Conservation (phyloP, 2,113 vertebrate genomes). For the Chroicocephalus ridibundus region DNA sequence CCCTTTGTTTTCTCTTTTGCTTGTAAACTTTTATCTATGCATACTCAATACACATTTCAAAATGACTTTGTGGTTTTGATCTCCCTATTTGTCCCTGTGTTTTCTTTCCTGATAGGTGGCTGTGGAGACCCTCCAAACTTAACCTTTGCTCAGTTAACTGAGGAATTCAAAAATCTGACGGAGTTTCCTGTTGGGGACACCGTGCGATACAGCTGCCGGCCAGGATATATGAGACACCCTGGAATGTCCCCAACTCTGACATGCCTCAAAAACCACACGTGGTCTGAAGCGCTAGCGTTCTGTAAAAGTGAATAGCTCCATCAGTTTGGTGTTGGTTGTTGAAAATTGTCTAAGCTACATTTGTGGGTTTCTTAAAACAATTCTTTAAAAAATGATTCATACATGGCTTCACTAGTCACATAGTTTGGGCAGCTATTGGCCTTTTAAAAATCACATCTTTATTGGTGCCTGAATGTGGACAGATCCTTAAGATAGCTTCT, state of each 20-base stretch:
- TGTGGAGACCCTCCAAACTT: slow-evolving; percentile 37
- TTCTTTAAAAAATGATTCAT: not conserved
- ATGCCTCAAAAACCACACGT: slow-evolving; percentile 48
- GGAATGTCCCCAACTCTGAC: not conserved
- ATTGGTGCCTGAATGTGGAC: slow-evolving; percentile 9
- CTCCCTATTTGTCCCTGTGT: fast-evolving
- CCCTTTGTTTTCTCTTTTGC: not conserved
- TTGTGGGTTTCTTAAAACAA: not conserved
- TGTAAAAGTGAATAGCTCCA: slow-evolving; percentile 67
- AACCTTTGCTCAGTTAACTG: not conserved
- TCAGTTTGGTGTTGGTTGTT: not conserved
- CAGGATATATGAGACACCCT: not conserved
- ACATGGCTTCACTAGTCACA: slow-evolving; percentile 70
- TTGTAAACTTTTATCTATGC: not conserved
- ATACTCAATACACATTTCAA: not conserved
- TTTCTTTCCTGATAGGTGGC: not conserved
- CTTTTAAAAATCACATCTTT: not conserved
- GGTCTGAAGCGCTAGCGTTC: slow-evolving; percentile 53
- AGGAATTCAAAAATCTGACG: not conserved
- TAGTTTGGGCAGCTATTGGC: not conserved
- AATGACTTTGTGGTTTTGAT: not conserved
- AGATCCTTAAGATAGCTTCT: not conserved
- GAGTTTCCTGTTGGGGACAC: slow-evolving; percentile 10
- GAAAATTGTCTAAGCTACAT: not conserved
- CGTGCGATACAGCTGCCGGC: slow-evolving; percentile 22